Evolutionary conservation across 1,140 invertebrate genomes (phyloP), one percentile per base, ranked within the genome.

Genomic region (Leptopilina boulardi): DNA sequence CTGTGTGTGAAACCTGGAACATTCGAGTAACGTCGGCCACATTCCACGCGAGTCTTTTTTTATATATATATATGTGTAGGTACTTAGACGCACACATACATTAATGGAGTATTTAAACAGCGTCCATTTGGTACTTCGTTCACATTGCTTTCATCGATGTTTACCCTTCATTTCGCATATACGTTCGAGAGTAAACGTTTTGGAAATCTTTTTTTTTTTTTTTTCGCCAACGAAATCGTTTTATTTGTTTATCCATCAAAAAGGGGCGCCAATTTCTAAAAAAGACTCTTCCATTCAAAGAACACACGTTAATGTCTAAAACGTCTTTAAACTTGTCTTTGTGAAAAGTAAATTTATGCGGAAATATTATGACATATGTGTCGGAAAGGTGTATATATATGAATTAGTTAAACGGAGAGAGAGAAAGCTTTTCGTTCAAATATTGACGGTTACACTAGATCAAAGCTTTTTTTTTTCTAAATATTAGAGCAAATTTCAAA

Each of bases 131-230:
- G 81, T 83, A 79, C 82, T 82, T 85, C 83, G 86, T 87, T 87
- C 84, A 87, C 87, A 82, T 78, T 83, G 80, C 85, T 87, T 86
- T 87, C 83, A 86, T 87, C 85, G 84, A 44, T 85, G 82, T 87
- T 87, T 87, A 80, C 84, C 86, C 83, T 78, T 80, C 80, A 84
- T 86, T 87, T 87, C 84, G 82, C 86, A 84, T n/a, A n/a, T 85
- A 82, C 80, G 79, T 84, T 77, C 78, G 85, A 84, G 84, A 87
- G 83, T 82, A 86, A 87, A 87, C 83, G 84, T 86, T 87, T 85
- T 79, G 80, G 75, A 71, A 79, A 79, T 30, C 59, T 73, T 77
- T 75, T 66, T 59, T 38, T 38, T 38, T 38, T 38, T 9, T 6
- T 6, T 34, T 6, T 34, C 30, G 30, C 30, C 34, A n/a, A n/a